Evolutionary conservation across 2,797 vertebrate species (phyloP).

Genomic region (Ctenopoma multispine): DNA sequence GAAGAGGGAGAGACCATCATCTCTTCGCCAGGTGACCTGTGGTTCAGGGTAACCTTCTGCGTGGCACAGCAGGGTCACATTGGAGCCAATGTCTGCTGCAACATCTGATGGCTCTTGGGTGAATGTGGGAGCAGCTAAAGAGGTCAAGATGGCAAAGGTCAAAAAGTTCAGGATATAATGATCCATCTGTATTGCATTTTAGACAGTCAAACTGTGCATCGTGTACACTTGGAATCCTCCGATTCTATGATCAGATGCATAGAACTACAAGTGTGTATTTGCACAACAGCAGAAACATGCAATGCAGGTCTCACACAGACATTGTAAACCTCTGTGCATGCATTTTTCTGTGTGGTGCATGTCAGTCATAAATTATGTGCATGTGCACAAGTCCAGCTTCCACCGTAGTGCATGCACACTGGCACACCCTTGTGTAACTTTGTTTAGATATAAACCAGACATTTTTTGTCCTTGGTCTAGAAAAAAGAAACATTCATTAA

Average conservation of each 20-base stretch:
- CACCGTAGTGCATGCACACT: neutral
- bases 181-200: constrained; percentile 15
- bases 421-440: constrained; percentile 3
- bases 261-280: neutral
- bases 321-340: neutral
- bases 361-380: neutral
- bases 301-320: neutral
- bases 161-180: neutral
- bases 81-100: constrained; percentile 89
- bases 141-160: neutral
- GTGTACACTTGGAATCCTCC: neutral
- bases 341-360: neutral
- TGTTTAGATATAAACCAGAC: constrained; percentile 22
- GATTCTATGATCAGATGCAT: constrained; percentile 26
- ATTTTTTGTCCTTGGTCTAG: neutral
- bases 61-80: constrained; percentile 87
- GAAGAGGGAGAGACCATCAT: constrained; percentile 84
- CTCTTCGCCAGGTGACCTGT: constrained; percentile 88
- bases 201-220: constrained; percentile 27
- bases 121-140: constrained; percentile 90
- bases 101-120: constrained; percentile 86
- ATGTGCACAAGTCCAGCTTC: neutral
- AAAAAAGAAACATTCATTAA: constrained; percentile 20
- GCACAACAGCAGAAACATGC: neutral
- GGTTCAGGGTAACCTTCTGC: constrained; percentile 91